phyloP scores from a whole-genome alignment of 2,113 vertebrate species.

The Pluvialis apricaria region DNA sequence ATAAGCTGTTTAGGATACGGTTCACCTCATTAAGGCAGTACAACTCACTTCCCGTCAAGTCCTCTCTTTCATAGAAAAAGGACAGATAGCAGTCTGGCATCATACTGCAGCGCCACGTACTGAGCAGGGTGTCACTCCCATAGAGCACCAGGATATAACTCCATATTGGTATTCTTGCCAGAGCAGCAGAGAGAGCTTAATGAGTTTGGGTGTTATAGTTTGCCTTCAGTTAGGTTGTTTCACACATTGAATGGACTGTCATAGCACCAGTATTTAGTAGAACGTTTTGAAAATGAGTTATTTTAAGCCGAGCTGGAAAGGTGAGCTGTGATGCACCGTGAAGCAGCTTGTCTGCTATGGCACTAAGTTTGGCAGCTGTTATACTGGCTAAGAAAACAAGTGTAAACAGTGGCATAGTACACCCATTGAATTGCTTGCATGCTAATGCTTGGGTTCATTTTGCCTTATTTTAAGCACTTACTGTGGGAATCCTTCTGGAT shows the following conservation, averaged over 20 bases:
- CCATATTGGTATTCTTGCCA: background rate
- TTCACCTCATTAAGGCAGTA: background rate
- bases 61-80: background rate
- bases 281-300: background rate
- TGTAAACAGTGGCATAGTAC: background rate
- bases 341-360: background rate
- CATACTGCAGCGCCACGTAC: background rate
- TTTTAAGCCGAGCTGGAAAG: background rate
- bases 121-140: background rate
- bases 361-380: background rate
- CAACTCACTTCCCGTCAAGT: background rate
- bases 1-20: background rate
- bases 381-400: background rate
- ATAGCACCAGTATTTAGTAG: background rate
- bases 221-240: background rate
- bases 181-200: background rate
- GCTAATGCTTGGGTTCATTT: background rate
- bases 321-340: background rate
- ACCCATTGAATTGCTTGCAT: background rate
- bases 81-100: background rate
- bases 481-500: background rate
- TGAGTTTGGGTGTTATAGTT: background rate
- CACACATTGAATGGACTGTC: background rate
- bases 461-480: background rate
- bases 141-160: background rate